Conservation (phyloP, 2,113 vertebrate genomes). For the Lepidothrix coronata region DNA sequence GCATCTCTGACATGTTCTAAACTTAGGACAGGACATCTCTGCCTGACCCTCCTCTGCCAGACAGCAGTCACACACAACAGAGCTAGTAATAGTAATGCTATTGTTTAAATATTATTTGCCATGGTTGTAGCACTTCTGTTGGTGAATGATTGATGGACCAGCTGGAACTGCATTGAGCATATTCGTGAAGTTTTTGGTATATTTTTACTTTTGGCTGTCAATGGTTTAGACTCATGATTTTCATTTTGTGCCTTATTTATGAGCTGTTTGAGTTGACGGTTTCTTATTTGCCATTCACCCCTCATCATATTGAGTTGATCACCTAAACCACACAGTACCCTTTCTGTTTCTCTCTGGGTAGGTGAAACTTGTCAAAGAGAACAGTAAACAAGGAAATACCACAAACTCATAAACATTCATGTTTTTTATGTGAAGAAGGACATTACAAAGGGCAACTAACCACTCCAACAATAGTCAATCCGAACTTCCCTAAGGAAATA, state of each 20-base stretch:
- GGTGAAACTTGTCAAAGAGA: conserved; percentile 28
- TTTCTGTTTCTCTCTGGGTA: conserved; percentile 11
- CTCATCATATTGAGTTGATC: neutral
- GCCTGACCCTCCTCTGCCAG: neutral
- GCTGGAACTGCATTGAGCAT: neutral
- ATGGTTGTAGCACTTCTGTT: neutral
- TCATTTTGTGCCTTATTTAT: conserved; percentile 42
- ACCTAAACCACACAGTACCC: conserved; percentile 21
- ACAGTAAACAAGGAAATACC: conserved; percentile 35
- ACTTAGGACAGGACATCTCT: neutral
- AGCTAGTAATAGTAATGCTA: neutral
- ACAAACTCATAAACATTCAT: neutral
- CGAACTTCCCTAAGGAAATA: neutral
- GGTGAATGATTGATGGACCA: conserved; percentile 18
- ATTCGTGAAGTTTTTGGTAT: conserved; percentile 1
- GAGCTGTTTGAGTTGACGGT: conserved; percentile 35
- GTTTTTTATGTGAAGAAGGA: neutral
- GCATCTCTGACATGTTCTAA: neutral
- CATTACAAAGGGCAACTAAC: conserved; percentile 12
- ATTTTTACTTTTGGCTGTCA: conserved; percentile 22
- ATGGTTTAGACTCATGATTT: conserved; percentile 17
- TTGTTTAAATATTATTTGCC: conserved; percentile 20
- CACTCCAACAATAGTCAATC: neutral
- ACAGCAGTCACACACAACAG: neutral
- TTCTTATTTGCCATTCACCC: conserved; percentile 5